Base-by-base conservation (phyloP, 2,113 vertebrate genomes). In the Colistium nudipinnis region DNA sequence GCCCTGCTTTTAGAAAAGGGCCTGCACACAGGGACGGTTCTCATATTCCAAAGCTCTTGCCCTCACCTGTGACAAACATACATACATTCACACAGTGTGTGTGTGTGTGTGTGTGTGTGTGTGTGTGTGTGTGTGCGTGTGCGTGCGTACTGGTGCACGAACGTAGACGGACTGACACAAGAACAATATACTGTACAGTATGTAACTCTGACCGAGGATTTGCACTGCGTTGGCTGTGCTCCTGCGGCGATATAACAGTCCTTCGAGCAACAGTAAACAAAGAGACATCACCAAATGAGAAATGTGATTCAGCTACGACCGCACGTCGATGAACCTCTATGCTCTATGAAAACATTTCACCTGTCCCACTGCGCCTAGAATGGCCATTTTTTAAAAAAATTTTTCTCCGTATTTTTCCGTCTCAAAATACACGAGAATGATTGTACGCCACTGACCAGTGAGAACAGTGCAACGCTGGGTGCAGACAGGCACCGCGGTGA, bases 251-350 rank as follows among this genome's bases (percentile, higher is more conserved):
- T n/a, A n/a, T n/a, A 14, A 62, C 38, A 45, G 41, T 41, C 52
- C 7, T 12, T 24, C 59, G 30, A 73, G 53, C 24, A 56, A 41
- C 2, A 43, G 45, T 25, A 59, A 1, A 47, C 36, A 43, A 31
- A 64, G 7, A 53, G n/a, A 38, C n/a, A 10, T n/a, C 30, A 25
- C 28, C 66, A 22, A 45, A 62, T 31, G 27, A 62, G 13, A 27
- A 52, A 61, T 53, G 22, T 30, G n/a, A 70, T 68, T 70, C 3
- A 17, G 27, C 62, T 62, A 63, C 30, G 67, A 75, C 52, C 66
- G 30, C 38, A 69, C 5, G 9, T 68, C 14, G 74, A 68, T 20
- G 24, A 71, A 61, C 44, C 13, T 63, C 9, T 57, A 51, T 53
- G 31, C 57, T 54, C 0, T 70, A 59, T 33, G 7, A 19, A 25